Evolutionary conservation across 2,888 invertebrate species (phyloP), one percentile per base, ranked within the genome.

Genomic region (Clistopyga incitator): DNA sequence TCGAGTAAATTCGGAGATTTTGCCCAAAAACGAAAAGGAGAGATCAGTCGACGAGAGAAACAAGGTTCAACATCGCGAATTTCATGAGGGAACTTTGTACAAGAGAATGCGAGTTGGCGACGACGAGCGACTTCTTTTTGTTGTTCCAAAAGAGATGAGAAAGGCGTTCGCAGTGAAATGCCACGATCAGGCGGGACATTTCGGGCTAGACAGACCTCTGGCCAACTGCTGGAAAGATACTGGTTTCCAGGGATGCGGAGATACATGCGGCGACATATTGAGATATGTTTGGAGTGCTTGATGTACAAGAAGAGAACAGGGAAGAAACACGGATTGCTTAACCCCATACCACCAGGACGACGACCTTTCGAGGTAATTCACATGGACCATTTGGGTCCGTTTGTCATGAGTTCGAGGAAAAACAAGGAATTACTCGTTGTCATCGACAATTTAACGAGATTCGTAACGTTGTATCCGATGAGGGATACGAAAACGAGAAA

Each of bases 381-480:
- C 23, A 68, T 68, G 67, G 67, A 68, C 50, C 50, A 68, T 50
- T 29, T 50, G 29, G 50, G 67, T 68, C 67, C 67, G n/a, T 68
- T 68, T 25, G 47, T 68, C 25, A 23, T 4, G 50, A 68, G 67
- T 50, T 47, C 67, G 47, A 25, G 67, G 29, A 68, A 68, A 23
- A 68, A 56, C 25, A 56, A 56, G 23, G 25, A 23, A 11, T 64
- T 86, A 6, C 78, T 86, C 4, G 81, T 86, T 18, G 71, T 81
- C 6, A 75, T 85, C 18, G 84, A 82, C 54, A 76, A 85, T 13
- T 76, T 85, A 2, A 81, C 83, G 25, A 61, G 59, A 29, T 61
- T 47, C n/a, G 59, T 61, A n/a, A 42, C 50, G 11, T 68, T 68
- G 50, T 25, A 68, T 15, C 59, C 74, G 47, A 74, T 61, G 47